Evolutionary conservation across 2,888 invertebrate genomes (phyloP).

Genomic region (Ischnus inquisitorius): DNA sequence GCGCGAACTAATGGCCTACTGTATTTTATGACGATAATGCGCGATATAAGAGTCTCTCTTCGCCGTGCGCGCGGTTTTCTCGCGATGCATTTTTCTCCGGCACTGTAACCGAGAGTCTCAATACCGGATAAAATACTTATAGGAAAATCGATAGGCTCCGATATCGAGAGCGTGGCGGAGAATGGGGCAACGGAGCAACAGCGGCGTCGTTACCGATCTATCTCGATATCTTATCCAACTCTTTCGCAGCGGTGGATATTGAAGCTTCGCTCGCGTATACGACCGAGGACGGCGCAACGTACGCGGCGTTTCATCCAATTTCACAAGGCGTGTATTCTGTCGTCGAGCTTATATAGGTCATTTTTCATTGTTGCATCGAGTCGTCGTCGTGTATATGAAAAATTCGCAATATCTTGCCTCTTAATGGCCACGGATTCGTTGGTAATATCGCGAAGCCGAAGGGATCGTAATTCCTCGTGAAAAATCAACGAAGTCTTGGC

Average conservation of each 20-base stretch:
- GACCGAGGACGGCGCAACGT: not conserved
- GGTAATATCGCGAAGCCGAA: constrained; percentile 15
- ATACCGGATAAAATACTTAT: constrained; percentile 42
- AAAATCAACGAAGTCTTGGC: constrained; percentile 9
- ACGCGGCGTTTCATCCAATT: not conserved
- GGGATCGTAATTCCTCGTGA: not conserved
- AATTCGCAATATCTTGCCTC: not conserved
- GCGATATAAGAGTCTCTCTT: constrained; percentile 3
- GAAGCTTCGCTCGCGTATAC: constrained; percentile 19
- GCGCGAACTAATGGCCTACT: not conserved
- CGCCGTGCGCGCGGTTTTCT: constrained; percentile 34
- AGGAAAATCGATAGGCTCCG: constrained; percentile 60
- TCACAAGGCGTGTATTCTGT: not conserved
- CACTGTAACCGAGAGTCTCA: constrained; percentile 31
- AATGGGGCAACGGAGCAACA: constrained; percentile 26
- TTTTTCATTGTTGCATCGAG: not conserved
- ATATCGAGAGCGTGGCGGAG: constrained; percentile 40
- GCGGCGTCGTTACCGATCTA: constrained; percentile 54
- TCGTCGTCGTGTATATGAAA: not conserved
- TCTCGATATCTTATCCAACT: constrained; percentile 29
- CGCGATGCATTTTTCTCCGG: constrained; percentile 34
- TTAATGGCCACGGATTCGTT: not conserved
- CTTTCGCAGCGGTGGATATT: constrained; percentile 3
- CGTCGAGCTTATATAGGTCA: not conserved
- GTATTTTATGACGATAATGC: not conserved